Evolutionary conservation across 2,797 vertebrate species (phyloP).

Genomic region (Pseudomugil tenellus): DNA sequence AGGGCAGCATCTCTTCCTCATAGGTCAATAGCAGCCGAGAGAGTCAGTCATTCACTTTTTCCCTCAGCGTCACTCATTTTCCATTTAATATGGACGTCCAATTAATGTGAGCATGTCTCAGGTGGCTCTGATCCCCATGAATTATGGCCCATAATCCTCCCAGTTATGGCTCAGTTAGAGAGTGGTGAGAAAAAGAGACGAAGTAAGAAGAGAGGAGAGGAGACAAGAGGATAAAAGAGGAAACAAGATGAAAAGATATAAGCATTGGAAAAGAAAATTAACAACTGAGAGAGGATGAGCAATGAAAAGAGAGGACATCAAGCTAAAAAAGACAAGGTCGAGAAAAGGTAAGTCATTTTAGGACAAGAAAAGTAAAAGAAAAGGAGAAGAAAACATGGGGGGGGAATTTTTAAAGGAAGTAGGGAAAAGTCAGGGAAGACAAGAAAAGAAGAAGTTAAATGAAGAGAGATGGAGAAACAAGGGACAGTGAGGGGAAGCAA

Average conservation of each 20-base stretch:
- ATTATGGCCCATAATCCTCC: constrained; percentile 94
- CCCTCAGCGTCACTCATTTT: constrained; percentile 88
- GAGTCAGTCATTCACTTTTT: constrained; percentile 96
- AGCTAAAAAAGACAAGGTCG: background rate
- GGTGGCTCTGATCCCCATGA: constrained; percentile 91
- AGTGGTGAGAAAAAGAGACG: constrained; percentile 23
- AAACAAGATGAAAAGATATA: background rate
- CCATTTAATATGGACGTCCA: constrained; percentile 99
- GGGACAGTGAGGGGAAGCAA: background rate
- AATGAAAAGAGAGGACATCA: background rate
- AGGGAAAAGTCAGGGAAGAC: background rate
- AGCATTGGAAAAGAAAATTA: constrained; percentile 23
- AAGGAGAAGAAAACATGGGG: background rate
- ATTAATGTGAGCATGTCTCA: constrained; percentile 92
- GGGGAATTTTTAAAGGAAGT: background rate
- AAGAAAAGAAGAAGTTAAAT: background rate
- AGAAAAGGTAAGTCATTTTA: background rate
- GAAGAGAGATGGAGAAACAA: background rate
- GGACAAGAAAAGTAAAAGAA: too few relatives aligned
- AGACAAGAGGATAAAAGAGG: constrained; percentile 4
- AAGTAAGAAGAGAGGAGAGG: constrained; percentile 7
- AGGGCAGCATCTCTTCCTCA: constrained; percentile 97
- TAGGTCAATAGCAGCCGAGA: constrained; percentile 99
- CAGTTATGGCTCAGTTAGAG: constrained; percentile 66
- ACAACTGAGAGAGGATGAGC: background rate